Evolutionary conservation across 2,888 invertebrate genomes (phyloP), one percentile per base, ranked within the genome.

Genomic region (Falcaria lacertinaria): DNA sequence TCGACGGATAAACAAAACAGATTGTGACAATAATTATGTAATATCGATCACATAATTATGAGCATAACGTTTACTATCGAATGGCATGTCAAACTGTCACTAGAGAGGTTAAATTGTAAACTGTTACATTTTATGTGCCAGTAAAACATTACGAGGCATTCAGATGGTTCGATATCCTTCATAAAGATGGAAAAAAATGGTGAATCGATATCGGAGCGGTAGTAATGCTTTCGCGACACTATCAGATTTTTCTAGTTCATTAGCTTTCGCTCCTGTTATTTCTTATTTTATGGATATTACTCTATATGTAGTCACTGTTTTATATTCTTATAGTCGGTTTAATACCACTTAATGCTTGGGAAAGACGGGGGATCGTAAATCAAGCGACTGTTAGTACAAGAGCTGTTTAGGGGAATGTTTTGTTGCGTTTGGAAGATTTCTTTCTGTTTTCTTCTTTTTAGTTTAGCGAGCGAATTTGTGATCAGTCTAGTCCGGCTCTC

Each of bases 51-150:
- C 55, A 43, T 73, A 58, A 57, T 59, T 54, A 53, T 45, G 44
- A 53, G 45, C 43, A 48, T 61, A 57, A 60, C 51, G 52, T 49
- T 64, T 64, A 70, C 64, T 46, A 66, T 44, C 19, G 50, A 42
- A 55, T 76, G 46, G 76, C 77, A 69, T 76, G 77, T 64, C 56
- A 55, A 47, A 54, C 45, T 42, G 47, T 59, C 53, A 65, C 71
- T 53, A 57, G 58, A 64, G 61, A 63, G 63, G 58, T 69, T 46
- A 52, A 60, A 67, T 56, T 64, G 57, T 67, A 63, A 64, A 64
- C 64, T 57, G 57, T 56, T 54, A 50, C 50, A 56, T 58, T 69
- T 69, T 70, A 69, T 54, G 59, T 47, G 44, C 46, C 46, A 50
- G 47, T 52, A 47, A 53, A 58, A 47, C 52, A 45, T 54, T 53